These are phyloP conservation scores for Acestrorhynchus altus DNA, from an alignment of 2,797 vertebrate genomes.

Conservation along the genomic window DNA sequence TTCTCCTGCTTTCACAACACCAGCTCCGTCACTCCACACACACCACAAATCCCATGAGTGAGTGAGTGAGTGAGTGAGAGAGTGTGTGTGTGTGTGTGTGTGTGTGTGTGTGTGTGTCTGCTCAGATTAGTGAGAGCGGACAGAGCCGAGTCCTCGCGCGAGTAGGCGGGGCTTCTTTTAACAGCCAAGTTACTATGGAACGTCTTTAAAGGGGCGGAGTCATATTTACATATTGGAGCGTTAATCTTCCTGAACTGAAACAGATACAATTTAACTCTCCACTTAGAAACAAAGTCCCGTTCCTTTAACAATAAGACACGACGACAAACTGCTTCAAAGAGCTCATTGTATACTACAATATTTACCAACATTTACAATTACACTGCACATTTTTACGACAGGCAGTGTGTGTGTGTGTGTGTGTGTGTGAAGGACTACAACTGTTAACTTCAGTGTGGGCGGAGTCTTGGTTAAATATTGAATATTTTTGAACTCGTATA, in stretches of 20 bases:
- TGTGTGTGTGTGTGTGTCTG: conserved; percentile 22
- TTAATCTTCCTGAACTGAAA: neutral
- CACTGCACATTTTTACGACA: too few species aligned
- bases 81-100: neutral
- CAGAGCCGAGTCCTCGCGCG: conserved; percentile 37
- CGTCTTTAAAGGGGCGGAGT: neutral
- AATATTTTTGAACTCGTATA: neutral
- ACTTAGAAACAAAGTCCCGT: too few species aligned
- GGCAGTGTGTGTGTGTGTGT: too few species aligned
- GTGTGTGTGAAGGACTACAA: too few species aligned
- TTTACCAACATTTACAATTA: too few species aligned
- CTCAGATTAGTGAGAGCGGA: conserved; percentile 50
- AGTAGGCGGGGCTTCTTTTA: conserved; percentile 45
- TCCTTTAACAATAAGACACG: too few species aligned
- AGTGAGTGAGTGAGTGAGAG: neutral
- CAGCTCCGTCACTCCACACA: conserved; percentile 37
- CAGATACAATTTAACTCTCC: too few species aligned
- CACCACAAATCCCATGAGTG: conserved; percentile 54
- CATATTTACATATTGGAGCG: neutral
- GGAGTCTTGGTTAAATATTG: conserved; percentile 53
- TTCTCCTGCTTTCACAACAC: conserved; percentile 22
- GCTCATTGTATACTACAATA: too few species aligned
- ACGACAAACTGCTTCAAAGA: too few species aligned
- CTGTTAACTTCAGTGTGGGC: too few species aligned
- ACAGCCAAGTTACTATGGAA: conserved; percentile 33